Conservation (phyloP, 2,113 vertebrate genomes). For the Pygoscelis antarcticus region DNA sequence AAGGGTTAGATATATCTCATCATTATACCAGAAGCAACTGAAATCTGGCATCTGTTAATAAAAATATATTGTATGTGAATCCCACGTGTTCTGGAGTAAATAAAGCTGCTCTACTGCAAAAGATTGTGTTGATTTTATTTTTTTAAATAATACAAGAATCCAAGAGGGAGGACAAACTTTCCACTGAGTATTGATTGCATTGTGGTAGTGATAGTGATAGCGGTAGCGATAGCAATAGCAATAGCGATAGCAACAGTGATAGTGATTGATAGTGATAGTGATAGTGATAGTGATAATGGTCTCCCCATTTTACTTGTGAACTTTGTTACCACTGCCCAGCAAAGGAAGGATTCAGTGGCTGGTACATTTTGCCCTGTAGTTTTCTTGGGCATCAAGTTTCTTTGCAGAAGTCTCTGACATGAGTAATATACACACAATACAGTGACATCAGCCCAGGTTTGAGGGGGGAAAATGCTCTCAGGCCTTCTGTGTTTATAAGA, state of each 20-base stretch:
- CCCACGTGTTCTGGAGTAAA: background rate
- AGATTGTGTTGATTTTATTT: background rate
- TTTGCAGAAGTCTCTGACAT: background rate
- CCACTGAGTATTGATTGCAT: background rate
- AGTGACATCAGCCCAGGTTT: slow-evolving; percentile 17
- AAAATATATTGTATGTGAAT: background rate
- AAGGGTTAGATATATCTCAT: background rate
- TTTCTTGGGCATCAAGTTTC: background rate
- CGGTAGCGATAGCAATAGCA: too few species aligned
- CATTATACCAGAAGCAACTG: background rate
- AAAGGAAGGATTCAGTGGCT: background rate
- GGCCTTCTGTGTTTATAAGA: slow-evolving; percentile 20
- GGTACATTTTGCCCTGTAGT: background rate
- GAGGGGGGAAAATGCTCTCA: background rate
- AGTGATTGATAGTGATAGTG: background rate
- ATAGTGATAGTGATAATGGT: background rate
- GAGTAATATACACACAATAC: background rate
- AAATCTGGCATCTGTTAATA: background rate
- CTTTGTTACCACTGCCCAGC: background rate
- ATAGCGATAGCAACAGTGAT: too few species aligned
- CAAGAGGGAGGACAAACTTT: background rate
- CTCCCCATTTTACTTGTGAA: background rate
- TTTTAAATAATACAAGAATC: background rate
- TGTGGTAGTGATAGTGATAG: background rate
- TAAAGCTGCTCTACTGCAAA: background rate